Evolutionary conservation across 2,797 vertebrate species (phyloP), one percentile per base, ranked within the genome.

Genomic region (Schizopygopsis malacanthus): DNA sequence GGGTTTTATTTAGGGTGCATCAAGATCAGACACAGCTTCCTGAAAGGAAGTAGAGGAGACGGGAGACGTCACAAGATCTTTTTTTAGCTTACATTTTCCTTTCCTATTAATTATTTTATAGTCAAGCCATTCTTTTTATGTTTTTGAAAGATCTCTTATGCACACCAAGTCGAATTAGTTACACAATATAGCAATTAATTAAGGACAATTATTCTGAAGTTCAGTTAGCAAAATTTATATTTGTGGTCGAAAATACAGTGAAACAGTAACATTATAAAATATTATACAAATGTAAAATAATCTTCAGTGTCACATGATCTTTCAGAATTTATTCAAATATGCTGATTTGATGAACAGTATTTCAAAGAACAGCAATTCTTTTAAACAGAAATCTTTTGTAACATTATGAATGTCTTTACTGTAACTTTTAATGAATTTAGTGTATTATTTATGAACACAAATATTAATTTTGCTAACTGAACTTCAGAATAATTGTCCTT

Each of bases 1-100:
- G 77, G 77, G 80, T 85, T 89, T 69, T 50, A 54, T 88, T 89
- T 70, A 37, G 61, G 65, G 81, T 20, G 77, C 73, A 88, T 88
- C 80, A 80, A 71, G 80, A 89, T 85, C 71, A 85, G 81, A 88
- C 83, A 77, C 28, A 8, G 50, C 75, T 91, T 90, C 87, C 87
- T 81, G 50, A 86, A 87, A 87, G 89, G 84, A 91, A 90, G 86
- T 59, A 18, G 50, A 70, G 56, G 61, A 81, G 61, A 69, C 81
- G 20, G 63, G 43, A 76, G 45, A 39, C 7, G 39, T 37, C 77
- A 79, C 6, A 37, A 59, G 11, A 63, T 11, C 4, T 39, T 25
- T 85, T 85, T 87, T 85, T 85, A 86, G 76, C 61, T 63, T 13
- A 8, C 73, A 52, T 20, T n/a, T 15, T 8, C 52, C 50, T 15